phyloP scores from a whole-genome alignment of 2,113 vertebrate species.

The Gavia stellata region DNA sequence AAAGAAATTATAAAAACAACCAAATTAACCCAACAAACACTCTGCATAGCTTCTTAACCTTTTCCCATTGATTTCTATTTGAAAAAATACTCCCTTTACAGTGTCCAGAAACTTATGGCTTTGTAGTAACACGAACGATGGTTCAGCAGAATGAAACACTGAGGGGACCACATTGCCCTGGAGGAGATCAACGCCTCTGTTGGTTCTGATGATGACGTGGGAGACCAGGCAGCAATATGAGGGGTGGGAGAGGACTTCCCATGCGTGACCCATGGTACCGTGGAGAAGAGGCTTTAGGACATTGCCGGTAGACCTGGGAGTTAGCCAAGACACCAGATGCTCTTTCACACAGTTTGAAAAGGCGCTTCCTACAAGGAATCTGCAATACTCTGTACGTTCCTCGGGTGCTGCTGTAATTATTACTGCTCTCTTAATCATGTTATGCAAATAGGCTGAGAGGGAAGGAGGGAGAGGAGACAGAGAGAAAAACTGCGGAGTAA shows the following conservation, averaged over 20 bases:
- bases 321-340: neutral
- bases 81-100: neutral
- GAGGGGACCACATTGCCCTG: neutral
- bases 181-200: neutral
- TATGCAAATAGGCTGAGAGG: slow-evolving; percentile 20
- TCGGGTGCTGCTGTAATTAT: neutral
- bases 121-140: neutral
- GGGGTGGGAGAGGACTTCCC: neutral
- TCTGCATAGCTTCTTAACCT: neutral
- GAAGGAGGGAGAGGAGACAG: neutral
- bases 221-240: fast-evolving
- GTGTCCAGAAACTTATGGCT: neutral
- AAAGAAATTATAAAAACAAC: fast-evolving
- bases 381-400: neutral
- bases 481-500: neutral
- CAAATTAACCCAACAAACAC: neutral
- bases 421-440: neutral
- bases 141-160: neutral
- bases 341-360: neutral
- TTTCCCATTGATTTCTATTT: neutral
- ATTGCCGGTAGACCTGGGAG: neutral
- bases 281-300: neutral
- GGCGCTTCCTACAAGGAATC: neutral
- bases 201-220: neutral
- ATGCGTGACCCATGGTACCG: fast-evolving